Base-by-base conservation (phyloP, 2,888 invertebrate genomes). In the Cataglyphis cursor region DNA sequence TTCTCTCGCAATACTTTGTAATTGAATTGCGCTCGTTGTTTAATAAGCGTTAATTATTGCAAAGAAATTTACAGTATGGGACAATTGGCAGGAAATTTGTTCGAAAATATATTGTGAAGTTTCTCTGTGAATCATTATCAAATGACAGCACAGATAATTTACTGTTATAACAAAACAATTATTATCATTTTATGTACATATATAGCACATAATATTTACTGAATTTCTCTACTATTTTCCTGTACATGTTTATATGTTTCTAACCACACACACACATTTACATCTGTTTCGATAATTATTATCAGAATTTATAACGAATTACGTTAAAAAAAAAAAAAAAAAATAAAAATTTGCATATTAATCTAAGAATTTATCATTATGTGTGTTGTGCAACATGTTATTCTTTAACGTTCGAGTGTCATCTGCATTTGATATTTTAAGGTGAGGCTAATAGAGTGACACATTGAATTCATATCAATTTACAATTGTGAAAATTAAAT, bases 371-470 rank as follows among this genome's bases (percentile, higher is more conserved):
- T 70, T 80, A 78, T 80, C 59, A n/a, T 18, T n/a, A 57, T 18
- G n/a, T 18, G n/a, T 1, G 9, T 6, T 68, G n/a, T 24, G 57
- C 41, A 76, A 78, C n/a, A 18, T 68, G 31, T 80, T 78, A 61
- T 61, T 80, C 35, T 59, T 35, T 35, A 28, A 10, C 21, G 18
- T 31, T 44, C 1, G 18, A 70, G 28, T 70, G 21, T 78, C 68
- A 66, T 41, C 21, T 76, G 76, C 41, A 57, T 28, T 78, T 21
- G 28, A 68, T 57, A 18, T 78, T 59, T 24, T 24, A 70, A 78
- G 44, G 18, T 44, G 57, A 78, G 15, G 8, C 31, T 6, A 18
- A 15, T 70, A 48, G 12, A 31, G 10, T 31, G 44, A 78, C n/a
- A 31, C 1, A 21, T 41, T 28, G 4, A 28, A 48, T 66, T 57